Evolutionary conservation across 2,888 invertebrate species (phyloP).

Genomic region (Cataglyphis cursor): DNA sequence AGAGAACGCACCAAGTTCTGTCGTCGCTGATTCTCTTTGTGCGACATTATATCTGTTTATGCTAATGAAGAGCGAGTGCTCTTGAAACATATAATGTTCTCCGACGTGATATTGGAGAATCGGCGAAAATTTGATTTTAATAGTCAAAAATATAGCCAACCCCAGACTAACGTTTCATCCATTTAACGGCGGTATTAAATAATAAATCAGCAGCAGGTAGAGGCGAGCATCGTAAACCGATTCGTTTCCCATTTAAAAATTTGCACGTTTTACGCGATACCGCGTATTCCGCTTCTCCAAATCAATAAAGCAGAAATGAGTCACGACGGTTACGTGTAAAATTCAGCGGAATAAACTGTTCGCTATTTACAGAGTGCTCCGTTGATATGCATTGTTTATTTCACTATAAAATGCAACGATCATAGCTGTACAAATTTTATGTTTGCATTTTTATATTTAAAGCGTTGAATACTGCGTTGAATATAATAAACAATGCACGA

Average conservation of each 20-base stretch:
- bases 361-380: slow-evolving; percentile 28
- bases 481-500: background rate
- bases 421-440: slow-evolving; percentile 23
- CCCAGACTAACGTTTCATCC: slow-evolving; percentile 42
- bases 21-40: background rate
- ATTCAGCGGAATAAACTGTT: slow-evolving; percentile 50
- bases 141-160: slow-evolving; percentile 34
- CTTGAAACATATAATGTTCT: slow-evolving; percentile 22
- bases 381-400: slow-evolving; percentile 32
- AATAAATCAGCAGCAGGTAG: slow-evolving; percentile 42
- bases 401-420: slow-evolving; percentile 26
- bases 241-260: slow-evolving; percentile 52
- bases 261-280: slow-evolving; percentile 43
- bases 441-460: slow-evolving; percentile 23
- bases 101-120: slow-evolving; percentile 27
- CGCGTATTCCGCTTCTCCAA: slow-evolving; percentile 44
- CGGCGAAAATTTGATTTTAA: slow-evolving; percentile 33
- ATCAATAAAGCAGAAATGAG: slow-evolving; percentile 51
- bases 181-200: slow-evolving; percentile 44
- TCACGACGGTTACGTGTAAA: slow-evolving; percentile 37
- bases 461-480: background rate
- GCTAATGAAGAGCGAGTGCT: background rate
- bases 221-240: slow-evolving; percentile 46
- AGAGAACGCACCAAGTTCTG: slow-evolving; percentile 10
- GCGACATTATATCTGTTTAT: slow-evolving; percentile 20